Base-by-base conservation (phyloP, 2,797 vertebrate genomes). In the Catamblyrhynchus diadema region DNA sequence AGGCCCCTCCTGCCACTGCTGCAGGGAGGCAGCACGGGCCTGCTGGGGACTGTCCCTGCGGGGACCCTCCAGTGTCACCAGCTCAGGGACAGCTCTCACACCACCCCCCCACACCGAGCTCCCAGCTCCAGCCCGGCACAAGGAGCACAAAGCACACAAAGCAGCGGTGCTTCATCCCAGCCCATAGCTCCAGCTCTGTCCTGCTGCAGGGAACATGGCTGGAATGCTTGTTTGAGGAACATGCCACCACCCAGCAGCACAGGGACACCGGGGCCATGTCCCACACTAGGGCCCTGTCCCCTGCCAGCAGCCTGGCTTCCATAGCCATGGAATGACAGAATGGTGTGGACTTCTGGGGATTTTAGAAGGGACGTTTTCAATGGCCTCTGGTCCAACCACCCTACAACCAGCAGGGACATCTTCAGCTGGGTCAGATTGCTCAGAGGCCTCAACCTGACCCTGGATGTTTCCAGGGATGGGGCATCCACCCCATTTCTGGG, bases 131-230 rank as follows among this genome's bases (percentile, higher is more conserved):
- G 42, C 47, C 39, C 7, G 4, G 59, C 61, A 47, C 47, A 14
- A 27, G 50, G 39, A 48, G 30, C 6, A 5, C 42, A n/a, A 15
- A 27, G 47, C 50, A 70, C 6, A 5, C 42, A n/a, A 14, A 23
- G 47, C 50, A 70, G 51, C 33, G 0, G 3, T 15, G 50, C n/a
- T 47, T 37, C 86, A 17, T 32, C 54, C 75, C 60, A 77, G 21
- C 45, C 24, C 28, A 3, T 2, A 8, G 16, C 42, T 69, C 64
- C 50, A 21, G 16, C 3, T 27, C 39, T 14, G 8, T 41, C 35
- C 53, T 33, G 0, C 71, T 41, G 32, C 19, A 60, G 41, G 37
- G 15, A 35, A 8, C 0, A 0, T 1, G 32, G 20, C 48, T 24
- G 28, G 51, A 18, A 30, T 3, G 8, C 44, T 51, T 1, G 0